phyloP scores from a whole-genome alignment of 2,113 vertebrate species.

The Lepus europaeus region DNA sequence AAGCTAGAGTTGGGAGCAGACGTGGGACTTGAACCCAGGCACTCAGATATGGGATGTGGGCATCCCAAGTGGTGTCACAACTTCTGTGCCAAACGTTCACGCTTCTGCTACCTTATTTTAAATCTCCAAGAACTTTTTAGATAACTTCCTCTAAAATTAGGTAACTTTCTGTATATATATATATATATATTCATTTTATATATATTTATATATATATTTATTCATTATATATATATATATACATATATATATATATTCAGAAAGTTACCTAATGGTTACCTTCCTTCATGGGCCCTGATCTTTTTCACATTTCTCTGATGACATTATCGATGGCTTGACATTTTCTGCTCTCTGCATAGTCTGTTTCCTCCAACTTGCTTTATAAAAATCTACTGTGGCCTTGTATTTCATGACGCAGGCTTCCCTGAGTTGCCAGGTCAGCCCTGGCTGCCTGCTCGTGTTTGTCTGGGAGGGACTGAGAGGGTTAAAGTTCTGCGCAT shows the following conservation, averaged over 20 bases:
- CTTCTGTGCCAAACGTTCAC: no score
- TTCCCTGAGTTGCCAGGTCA: neutral
- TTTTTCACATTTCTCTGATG: neutral
- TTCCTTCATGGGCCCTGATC: neutral
- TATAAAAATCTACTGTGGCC: neutral
- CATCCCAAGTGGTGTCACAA: no score
- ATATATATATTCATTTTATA: no score
- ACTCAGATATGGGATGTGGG: no score
- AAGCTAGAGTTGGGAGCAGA: neutral
- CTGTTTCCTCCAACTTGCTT: constrained; percentile 10
- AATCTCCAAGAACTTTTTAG: neutral
- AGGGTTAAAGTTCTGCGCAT: neutral
- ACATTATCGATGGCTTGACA: neutral
- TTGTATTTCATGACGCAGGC: neutral
- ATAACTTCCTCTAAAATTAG: no score
- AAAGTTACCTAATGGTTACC: no score
- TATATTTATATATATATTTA: no score
- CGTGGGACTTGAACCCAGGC: no score
- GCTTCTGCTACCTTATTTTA: neutral
- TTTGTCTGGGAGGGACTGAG: neutral
- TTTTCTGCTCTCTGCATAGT: neutral
- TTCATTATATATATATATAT: no score
- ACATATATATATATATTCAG: no score
- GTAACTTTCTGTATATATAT: no score
- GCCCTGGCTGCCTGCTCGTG: neutral